Percentiles rank a stretch among this genome's conserved stretches.
These are phyloP conservation scores for Micrasema longulum DNA, from an alignment of 1,140 invertebrate species.

Conservation along the genomic window DNA sequence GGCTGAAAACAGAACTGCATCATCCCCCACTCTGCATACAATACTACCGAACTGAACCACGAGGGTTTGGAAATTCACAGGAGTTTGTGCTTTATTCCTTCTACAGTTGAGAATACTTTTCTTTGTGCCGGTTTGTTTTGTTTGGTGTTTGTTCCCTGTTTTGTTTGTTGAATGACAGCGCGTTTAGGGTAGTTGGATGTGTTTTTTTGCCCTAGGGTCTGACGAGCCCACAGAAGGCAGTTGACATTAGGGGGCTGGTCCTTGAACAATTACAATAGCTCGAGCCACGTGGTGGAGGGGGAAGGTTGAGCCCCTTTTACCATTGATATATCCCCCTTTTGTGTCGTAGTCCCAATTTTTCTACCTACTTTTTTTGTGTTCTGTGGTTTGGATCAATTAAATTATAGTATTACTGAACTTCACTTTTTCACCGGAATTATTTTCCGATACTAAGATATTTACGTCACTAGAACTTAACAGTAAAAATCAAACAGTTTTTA, in stretches of 20 bases:
- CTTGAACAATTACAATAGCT: slow-evolving; percentile 51
- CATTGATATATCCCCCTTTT: slow-evolving; percentile 29
- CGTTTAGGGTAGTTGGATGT: slow-evolving; percentile 50
- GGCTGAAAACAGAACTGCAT: slow-evolving; percentile 47
- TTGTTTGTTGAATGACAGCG: slow-evolving; percentile 43
- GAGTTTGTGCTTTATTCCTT: slow-evolving; percentile 10
- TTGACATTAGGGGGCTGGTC: slow-evolving; percentile 50
- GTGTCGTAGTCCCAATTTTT: neutral
- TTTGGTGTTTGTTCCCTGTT: slow-evolving; percentile 8
- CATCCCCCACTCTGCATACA: slow-evolving; percentile 39
- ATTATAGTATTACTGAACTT: neutral
- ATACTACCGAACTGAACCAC: slow-evolving; percentile 14
- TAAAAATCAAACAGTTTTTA: no score
- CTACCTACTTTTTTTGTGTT: slow-evolving; percentile 24
- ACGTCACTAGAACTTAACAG: no score
- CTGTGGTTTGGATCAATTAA: slow-evolving; percentile 14
- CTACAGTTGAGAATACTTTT: neutral
- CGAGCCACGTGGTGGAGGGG: slow-evolving; percentile 38
- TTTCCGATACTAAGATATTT: no score
- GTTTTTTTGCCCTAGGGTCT: slow-evolving; percentile 45
- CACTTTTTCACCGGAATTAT: neutral
- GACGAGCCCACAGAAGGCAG: slow-evolving; percentile 44
- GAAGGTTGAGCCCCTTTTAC: slow-evolving; percentile 47
- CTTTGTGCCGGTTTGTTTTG: neutral
- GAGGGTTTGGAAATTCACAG: neutral